Base-by-base conservation (phyloP, 2,113 vertebrate genomes). In the Gila orcuttii region DNA sequence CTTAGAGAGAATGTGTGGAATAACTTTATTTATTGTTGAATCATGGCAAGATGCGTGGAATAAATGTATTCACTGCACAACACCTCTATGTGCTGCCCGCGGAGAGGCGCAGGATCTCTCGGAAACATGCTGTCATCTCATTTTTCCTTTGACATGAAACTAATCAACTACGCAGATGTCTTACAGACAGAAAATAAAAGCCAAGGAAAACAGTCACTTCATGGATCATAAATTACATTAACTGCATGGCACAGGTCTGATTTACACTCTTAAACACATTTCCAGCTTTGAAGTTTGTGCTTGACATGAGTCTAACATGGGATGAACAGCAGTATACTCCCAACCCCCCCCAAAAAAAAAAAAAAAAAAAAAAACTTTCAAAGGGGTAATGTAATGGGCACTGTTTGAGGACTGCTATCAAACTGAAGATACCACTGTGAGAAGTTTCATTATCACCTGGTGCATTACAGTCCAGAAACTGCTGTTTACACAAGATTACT, bases 21-120 rank as follows among this genome's bases (percentile, higher is more conserved):
- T 89, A 92, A 88, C 36, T 87, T 89, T 90, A 88, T 87, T 83
- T 79, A 83, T 75, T 88, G 88, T 82, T 77, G 83, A 90, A 92
- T 90, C 88, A 90, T 88, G 78, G 86, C 87, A 79, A 83, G 79
- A 87, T 73, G 73, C 79, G 60, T 91, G 89, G 89, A 93, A 93
- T 90, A 88, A 88, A 89, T 88, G 55, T 73, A 91, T 91, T 94
- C 90, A 90, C 87, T 90, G 88, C 89, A 90, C 88, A 91, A 91
- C 82, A 90, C n/a, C 79, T 90, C 66, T n/a, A 69, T 59, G 57
- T 66, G 60, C 33, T 11, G 79, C 66, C 87, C 62, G 77, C 83
- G 21, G 68, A 92, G 87, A 59, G 87, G 87, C 84, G 79, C 55
- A 45, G 47, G 59, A 75, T 91, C 86, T 85, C 89, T 85, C 87